Evolutionary conservation across 2,797 vertebrate genomes (phyloP), one percentile per base, ranked within the genome.

Genomic region (Ctenopoma kingsleyae): DNA sequence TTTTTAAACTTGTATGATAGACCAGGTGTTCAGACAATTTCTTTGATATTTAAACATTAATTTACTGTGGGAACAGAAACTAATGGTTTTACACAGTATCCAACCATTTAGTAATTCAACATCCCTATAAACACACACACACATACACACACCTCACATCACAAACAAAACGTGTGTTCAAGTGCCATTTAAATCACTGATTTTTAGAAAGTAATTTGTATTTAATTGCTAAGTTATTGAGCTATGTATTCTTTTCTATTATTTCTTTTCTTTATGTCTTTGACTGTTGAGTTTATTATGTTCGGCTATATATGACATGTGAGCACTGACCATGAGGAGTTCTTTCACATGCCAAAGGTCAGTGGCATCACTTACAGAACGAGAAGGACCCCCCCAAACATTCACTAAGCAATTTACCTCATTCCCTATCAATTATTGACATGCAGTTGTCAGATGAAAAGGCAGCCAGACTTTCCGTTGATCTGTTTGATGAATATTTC

Each of bases 261-360:
- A 48, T 32, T 60, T 19, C 0, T 48, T 41, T 38, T 65, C 62
- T 59, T 94, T 92, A 92, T 91, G 91, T 94, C 94, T 96, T 96
- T 94, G 92, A 87, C 93, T 91, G 90, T 90, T 94, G 92, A 93
- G 93, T 92, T 94, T 46, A 59, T 71, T 44, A 73, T 73, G 38
- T 65, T 11, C 1, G 63, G 59, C 58, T 80, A 44, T 79, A 70
- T 81, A 67, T 84, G 81, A 83, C 81, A 84, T 65, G 61, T 66
- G 81, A 71, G 76, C 72, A 41, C 56, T 58, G 73, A 73, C 80
- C 86, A 55, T 85, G 82, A 86, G 82, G 89, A 76, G 66, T 69
- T 79, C 80, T 86, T 87, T 90, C 80, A 88, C 75, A 82, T 74
- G 74, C 90, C 94, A 94, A 96, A 89, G 95, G 95, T 95, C 94